Evolutionary conservation across 2,888 invertebrate species (phyloP), one percentile per base, ranked within the genome.

Genomic region (Lampropteryx suffumata): DNA sequence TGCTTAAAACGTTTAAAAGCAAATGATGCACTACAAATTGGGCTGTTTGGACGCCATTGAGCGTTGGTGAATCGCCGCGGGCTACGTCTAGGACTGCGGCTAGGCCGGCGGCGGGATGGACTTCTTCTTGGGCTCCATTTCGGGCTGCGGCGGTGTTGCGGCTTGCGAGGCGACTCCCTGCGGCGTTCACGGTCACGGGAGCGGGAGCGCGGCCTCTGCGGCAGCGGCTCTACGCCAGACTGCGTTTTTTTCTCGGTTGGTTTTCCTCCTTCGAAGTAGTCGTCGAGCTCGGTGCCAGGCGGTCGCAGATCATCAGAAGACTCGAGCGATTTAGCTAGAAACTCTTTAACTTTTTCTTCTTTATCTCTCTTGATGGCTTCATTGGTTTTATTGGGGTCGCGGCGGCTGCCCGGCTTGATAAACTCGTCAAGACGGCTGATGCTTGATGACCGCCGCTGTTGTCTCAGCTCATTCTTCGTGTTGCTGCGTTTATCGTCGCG

Each of bases 231-330:
- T 6, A n/a, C 12, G 10, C 13, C 10, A 7, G 5, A 9, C 8
- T 44, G 49, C 12, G 17, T 6, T 24, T 67, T 75, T 26, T 50
- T 63, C 24, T 66, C 67, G n/a, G 34, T 41, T 1, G 44, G 41
- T 48, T 74, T 71, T 6, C 64, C 63, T 27, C 70, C 73, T 11
- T 76, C 74, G 54, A 65, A 84, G 58, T 76, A 87, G 44, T 86
- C 88, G 36, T 90, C 90, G 0, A 90, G 72, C 58, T 90, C 90
- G 1, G 90, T 90, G 6, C 90, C 90, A 17, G 90, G 90, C 1
- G 90, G 90, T 0, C 82, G 71, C 21, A 89, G 61, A 47, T 88
- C 84, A 26, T 85, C 82, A 7, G 65, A 62, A 0, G 84, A 80
- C 35, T 85, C 84, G 11, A 90, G 68, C 41, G 78, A 81, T 59